Evolutionary conservation across 2,797 vertebrate species (phyloP), one percentile per base, ranked within the genome.

Genomic region (Neomorphus geoffroyi): DNA sequence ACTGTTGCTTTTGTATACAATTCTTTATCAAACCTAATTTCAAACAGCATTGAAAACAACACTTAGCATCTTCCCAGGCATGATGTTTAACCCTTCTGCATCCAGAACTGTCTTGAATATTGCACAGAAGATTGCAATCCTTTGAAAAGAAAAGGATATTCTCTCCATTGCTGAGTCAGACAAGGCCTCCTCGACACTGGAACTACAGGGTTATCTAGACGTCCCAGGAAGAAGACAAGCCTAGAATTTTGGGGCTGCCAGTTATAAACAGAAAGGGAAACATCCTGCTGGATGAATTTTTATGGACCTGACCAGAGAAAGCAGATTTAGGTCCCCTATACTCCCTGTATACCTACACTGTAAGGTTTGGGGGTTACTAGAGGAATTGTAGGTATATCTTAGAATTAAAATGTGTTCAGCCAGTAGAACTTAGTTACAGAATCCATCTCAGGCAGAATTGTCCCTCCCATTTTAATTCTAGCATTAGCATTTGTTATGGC

Each of bases 11-110:
- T 87, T 75, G 45, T 69, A 66, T n/a, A 86, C 35, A 65, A 64
- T 80, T 82, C 65, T 83, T 87, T 93, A 91, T 86, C 58, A 62
- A 86, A 46, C 15, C 8, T 94, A 96, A 91, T 77, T 90, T 39
- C 80, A 94, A 94, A 93, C 80, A 91, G 80, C 58, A 73, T 18
- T 73, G 82, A 85, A 91, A 89, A 11, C 57, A 85, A 39, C 74
- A 78, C 27, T 74, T 48, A 23, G 18, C 21, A 65, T 45, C 46
- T 86, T 67, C 65, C 21, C 23, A 89, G 41, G 58, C 78, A 8
- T 26, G 15, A 21, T 84, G 26, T 56, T 96, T 92, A 96, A 91
- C 65, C 35, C 65, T 19, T 88, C 53, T 77, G 15, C 35, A 70
- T 33, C 62, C 60, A 70, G 24, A 86, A 39, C 14, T 48, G 8